These are phyloP conservation scores for Apoda limacodes DNA, from an alignment of 2,888 invertebrate genomes.

Conservation along the genomic window DNA sequence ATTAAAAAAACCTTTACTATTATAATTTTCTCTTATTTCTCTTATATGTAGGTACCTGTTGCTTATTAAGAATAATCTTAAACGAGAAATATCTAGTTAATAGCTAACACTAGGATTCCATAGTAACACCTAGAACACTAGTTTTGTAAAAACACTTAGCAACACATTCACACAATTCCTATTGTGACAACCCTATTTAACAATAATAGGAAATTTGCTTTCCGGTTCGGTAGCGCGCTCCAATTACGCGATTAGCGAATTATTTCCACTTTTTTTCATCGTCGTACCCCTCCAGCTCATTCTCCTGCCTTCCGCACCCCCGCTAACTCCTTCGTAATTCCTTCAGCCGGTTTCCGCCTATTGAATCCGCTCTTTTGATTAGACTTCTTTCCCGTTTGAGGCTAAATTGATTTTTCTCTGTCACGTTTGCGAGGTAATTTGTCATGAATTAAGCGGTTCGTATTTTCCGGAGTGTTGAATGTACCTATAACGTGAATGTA, in stretches of 20 bases:
- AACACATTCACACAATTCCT: constrained; percentile 1
- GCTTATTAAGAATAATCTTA: background rate
- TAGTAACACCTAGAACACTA: constrained; percentile 1
- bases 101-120: background rate
- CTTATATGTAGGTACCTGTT: background rate
- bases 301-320: constrained; percentile 18
- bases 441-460: constrained; percentile 37
- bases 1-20: no score
- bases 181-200: constrained; percentile 42
- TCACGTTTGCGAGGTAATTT: constrained; percentile 45
- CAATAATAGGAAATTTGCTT: constrained; percentile 70
- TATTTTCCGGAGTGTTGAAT: constrained; percentile 30
- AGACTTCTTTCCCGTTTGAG: constrained; percentile 63
- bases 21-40: no score
- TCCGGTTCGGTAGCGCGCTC: constrained; percentile 69
- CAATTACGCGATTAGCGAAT: constrained; percentile 69
- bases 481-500: no score
- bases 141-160: background rate
- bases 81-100: background rate
- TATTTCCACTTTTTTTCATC: constrained; percentile 64
- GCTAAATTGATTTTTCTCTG: constrained; percentile 46
- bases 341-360: constrained; percentile 58
- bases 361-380: constrained; percentile 64
- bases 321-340: constrained; percentile 34
- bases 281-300: constrained; percentile 24